These are phyloP conservation scores for Macroteleia sp. DNA, from an alignment of 2,888 invertebrate genomes.

Conservation along the genomic window DNA sequence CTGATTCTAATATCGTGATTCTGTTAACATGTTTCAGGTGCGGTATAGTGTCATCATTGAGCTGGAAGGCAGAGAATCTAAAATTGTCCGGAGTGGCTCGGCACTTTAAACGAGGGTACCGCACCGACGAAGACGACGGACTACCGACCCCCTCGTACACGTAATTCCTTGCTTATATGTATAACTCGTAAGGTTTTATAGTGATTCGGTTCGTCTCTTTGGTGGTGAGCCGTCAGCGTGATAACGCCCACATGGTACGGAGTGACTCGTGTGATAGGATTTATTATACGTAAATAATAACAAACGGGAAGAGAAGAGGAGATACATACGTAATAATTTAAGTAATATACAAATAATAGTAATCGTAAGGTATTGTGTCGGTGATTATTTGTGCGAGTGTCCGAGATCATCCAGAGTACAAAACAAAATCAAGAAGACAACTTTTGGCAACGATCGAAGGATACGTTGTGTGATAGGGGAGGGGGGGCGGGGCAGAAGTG, in stretches of 20 bases:
- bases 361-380: slow-evolving; percentile 23
- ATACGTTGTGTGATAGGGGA: slow-evolving; percentile 35
- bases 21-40: slow-evolving; percentile 78
- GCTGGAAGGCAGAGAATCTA: slow-evolving; percentile 80
- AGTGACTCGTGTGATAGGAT: slow-evolving; percentile 67
- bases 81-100: slow-evolving; percentile 78
- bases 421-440: slow-evolving; percentile 32
- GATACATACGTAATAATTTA: neutral
- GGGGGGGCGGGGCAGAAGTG: slow-evolving; percentile 64
- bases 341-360: slow-evolving; percentile 18
- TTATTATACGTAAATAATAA: slow-evolving; percentile 65
- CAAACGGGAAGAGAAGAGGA: slow-evolving; percentile 8
- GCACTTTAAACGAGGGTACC: slow-evolving; percentile 78
- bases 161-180: slow-evolving; percentile 62
- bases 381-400: slow-evolving; percentile 35
- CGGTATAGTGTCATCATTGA: slow-evolving; percentile 82
- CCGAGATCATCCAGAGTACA: slow-evolving; percentile 28
- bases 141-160: slow-evolving; percentile 70
- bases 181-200: slow-evolving; percentile 73
- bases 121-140: slow-evolving; percentile 75
- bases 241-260: slow-evolving; percentile 69
- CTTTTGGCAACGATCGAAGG: slow-evolving; percentile 14
- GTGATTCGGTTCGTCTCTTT: slow-evolving; percentile 79
- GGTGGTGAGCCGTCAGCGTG: slow-evolving; percentile 78
- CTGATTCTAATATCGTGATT: slow-evolving; percentile 9